phyloP scores from a whole-genome alignment of 2,888 invertebrate genomes.

The Plagodis pulveraria region DNA sequence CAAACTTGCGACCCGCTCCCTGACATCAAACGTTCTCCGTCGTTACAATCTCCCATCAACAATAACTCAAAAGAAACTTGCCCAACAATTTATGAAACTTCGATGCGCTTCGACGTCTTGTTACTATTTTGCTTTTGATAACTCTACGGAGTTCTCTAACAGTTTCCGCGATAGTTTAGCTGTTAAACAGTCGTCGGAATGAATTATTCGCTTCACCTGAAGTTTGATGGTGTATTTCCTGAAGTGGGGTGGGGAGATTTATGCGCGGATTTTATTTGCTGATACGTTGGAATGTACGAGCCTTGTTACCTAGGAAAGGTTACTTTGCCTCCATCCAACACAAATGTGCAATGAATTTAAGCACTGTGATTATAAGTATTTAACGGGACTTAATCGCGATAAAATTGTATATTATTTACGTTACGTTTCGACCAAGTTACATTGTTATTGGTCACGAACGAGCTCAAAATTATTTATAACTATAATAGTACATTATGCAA shows the following conservation, averaged over 20 bases:
- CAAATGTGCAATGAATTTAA: too few relatives aligned
- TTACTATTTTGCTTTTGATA: slow-evolving; percentile 39
- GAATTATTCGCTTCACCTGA: slow-evolving; percentile 27
- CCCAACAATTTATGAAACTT: slow-evolving; percentile 42
- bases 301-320: too few relatives aligned
- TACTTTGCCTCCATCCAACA: too few relatives aligned
- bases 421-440: too few relatives aligned
- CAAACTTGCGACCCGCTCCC: slow-evolving; percentile 4
- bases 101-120: slow-evolving; percentile 35
- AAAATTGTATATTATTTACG: too few relatives aligned
- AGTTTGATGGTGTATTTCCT: slow-evolving; percentile 34
- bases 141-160: slow-evolving; percentile 32
- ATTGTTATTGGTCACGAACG: too few relatives aligned
- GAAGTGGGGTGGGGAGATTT: slow-evolving; percentile 9
- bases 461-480: too few relatives aligned
- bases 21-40: slow-evolving; percentile 22
- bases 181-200: slow-evolving; percentile 32
- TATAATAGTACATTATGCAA: too few relatives aligned
- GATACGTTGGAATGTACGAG: too few relatives aligned
- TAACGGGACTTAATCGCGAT: too few relatives aligned
- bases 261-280: slow-evolving; percentile 6
- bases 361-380: too few relatives aligned
- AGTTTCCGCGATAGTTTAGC: slow-evolving; percentile 31
- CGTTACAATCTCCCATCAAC: slow-evolving; percentile 37
- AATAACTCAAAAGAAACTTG: slow-evolving; percentile 33